Percentiles rank a stretch among this genome's conserved stretches.
Evolutionary conservation across 2,113 vertebrate genomes (phyloP).

Genomic region (Nibea coibor): DNA sequence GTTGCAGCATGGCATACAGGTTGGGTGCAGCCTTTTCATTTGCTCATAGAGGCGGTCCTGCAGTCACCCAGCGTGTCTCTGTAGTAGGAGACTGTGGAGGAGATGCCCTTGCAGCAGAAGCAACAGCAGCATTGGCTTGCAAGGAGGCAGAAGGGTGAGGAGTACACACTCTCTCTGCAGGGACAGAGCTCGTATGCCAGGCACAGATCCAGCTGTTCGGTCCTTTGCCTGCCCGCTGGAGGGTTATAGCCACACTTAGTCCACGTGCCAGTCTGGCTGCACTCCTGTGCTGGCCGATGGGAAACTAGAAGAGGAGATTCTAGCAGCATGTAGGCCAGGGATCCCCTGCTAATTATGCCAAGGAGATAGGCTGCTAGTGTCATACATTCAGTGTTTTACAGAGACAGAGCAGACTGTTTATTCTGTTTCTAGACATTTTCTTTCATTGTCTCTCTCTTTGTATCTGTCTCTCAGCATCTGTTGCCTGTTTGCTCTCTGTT

Average conservation of each 20-base stretch:
- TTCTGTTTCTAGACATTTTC: neutral
- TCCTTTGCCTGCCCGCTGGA: constrained; percentile 29
- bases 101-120: constrained; percentile 59
- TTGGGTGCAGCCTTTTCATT: constrained; percentile 52
- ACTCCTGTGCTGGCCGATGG: constrained; percentile 26
- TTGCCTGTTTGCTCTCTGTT: constrained; percentile 31
- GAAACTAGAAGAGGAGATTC: constrained; percentile 20
- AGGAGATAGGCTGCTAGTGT: neutral
- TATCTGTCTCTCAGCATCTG: constrained; percentile 27
- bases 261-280: constrained; percentile 67
- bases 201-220: constrained; percentile 59
- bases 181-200: constrained; percentile 46
- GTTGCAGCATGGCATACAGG: constrained; percentile 34
- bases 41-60: constrained; percentile 35
- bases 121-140: constrained; percentile 36
- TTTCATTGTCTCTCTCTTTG: neutral
- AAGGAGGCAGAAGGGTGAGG: constrained; percentile 46
- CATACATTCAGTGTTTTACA: neutral
- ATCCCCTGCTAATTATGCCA: constrained; percentile 27
- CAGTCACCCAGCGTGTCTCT: constrained; percentile 32
- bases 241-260: constrained; percentile 46
- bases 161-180: constrained; percentile 43
- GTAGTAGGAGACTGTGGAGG: constrained; percentile 23
- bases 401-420: neutral
- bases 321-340: constrained; percentile 48